Conservation (phyloP, 1,140 invertebrate genomes). For the Caenorhabditis inopinata region DNA sequence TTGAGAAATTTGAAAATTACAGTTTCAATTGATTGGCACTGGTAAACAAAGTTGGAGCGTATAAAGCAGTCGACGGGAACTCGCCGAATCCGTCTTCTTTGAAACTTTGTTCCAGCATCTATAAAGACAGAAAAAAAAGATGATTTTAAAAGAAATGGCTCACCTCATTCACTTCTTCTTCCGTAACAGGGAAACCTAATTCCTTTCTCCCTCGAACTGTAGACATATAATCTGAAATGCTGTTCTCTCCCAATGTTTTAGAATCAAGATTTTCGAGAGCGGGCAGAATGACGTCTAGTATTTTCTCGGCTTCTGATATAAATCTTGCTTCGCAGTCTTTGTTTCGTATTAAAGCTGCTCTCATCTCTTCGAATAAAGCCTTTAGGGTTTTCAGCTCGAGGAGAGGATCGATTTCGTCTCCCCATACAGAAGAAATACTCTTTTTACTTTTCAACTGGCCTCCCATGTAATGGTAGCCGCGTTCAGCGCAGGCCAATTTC, state of each 20-base stretch:
- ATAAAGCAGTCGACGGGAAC: neutral
- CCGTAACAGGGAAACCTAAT: neutral
- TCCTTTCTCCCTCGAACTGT: neutral
- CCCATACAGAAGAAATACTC: neutral
- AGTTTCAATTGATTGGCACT: neutral
- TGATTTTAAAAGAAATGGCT: neutral
- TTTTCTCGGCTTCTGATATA: neutral
- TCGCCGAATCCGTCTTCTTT: neutral
- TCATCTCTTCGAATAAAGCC: neutral
- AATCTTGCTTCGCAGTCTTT: neutral
- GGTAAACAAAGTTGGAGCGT: neutral
- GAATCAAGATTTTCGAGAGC: neutral
- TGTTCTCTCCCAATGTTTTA: neutral
- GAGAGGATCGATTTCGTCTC: neutral
- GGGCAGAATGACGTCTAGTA: neutral
- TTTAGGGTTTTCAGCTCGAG: neutral
- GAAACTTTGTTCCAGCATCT: slow-evolving; percentile 1
- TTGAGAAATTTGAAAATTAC: neutral
- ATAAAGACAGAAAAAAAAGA: neutral
- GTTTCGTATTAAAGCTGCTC: neutral
- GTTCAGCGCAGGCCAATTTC: neutral
- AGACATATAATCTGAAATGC: neutral
- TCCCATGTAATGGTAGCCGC: neutral
- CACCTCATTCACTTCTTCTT: neutral
- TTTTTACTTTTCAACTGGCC: neutral